Conservation (phyloP, 2,113 vertebrate species). For the Spea bombifrons region DNA sequence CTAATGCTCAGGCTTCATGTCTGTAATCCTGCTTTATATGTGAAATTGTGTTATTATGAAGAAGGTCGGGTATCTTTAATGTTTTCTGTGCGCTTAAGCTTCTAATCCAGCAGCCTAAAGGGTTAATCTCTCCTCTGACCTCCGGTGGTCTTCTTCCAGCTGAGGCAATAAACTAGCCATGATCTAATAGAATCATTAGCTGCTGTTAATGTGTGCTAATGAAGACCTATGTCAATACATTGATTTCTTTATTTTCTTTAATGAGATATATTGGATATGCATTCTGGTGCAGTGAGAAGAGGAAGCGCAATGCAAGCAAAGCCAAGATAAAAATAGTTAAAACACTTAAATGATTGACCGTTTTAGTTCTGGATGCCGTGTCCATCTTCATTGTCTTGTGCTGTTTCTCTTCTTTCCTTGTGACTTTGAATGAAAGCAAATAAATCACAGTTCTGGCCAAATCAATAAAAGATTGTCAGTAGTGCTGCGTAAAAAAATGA, state of each 20-base stretch:
- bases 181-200: slow-evolving; percentile 13
- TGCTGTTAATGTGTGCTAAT: slow-evolving; percentile 62
- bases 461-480: too few relatives aligned
- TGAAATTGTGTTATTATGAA: too few relatives aligned
- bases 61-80: too few relatives aligned
- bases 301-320: slow-evolving; percentile 76
- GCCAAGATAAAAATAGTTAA: slow-evolving; percentile 47
- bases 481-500: too few relatives aligned
- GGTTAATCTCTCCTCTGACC: not conserved
- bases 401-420: not conserved
- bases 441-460: not conserved
- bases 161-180: not conserved
- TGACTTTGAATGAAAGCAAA: not conserved
- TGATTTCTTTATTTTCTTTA: slow-evolving; percentile 77
- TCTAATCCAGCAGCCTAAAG: slow-evolving; percentile 1
- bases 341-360: not conserved
- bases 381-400: not conserved
- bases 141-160: not conserved
- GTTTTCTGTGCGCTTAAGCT: too few relatives aligned
- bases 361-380: not conserved
- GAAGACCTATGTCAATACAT: slow-evolving; percentile 84
- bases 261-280: slow-evolving; percentile 94
- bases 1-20: too few relatives aligned
- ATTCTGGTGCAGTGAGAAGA: slow-evolving; percentile 81
- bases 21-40: too few relatives aligned